A percentile compares a stretch with the other conserved stretches of the same genome.
Conservation (phyloP, 2,888 invertebrate genomes). For the Ctena decussata region DNA sequence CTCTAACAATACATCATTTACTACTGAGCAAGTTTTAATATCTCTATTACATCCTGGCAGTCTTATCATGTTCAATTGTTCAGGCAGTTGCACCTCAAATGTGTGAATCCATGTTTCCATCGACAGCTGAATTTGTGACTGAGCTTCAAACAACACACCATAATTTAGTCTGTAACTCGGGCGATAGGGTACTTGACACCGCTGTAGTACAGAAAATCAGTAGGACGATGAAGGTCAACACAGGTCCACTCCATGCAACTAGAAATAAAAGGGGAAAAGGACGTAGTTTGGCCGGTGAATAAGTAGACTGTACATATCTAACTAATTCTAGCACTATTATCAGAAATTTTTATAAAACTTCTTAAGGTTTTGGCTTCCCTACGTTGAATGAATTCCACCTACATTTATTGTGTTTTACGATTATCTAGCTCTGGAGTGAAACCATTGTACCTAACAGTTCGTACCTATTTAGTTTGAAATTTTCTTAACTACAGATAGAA, state of each 20-base stretch:
- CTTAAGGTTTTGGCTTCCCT: neutral
- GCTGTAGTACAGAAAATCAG: slow-evolving; percentile 48
- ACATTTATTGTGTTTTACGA: too few relatives aligned
- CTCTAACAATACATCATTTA: slow-evolving; percentile 10
- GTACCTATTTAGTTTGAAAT: neutral
- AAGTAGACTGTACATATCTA: too few relatives aligned
- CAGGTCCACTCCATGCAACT: neutral
- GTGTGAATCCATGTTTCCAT: slow-evolving; percentile 33
- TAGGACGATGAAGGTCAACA: neutral
- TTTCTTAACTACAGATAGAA: neutral
- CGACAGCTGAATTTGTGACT: neutral
- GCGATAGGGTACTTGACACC: slow-evolving; percentile 6
- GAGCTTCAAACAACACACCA: slow-evolving; percentile 9
- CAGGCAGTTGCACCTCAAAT: slow-evolving; percentile 26
- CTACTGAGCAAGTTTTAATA: neutral
- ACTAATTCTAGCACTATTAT: neutral
- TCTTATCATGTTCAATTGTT: neutral
- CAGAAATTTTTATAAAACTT: neutral
- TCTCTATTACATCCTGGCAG: slow-evolving; percentile 12
- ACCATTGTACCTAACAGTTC: neutral
- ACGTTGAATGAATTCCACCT: neutral
- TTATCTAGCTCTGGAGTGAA: neutral
- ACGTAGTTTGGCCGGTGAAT: neutral
- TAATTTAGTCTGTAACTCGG: slow-evolving; percentile 10
- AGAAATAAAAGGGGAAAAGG: neutral